Evolutionary conservation across 2,888 invertebrate species (phyloP).

Genomic region (Tetramorium bicarinatum): DNA sequence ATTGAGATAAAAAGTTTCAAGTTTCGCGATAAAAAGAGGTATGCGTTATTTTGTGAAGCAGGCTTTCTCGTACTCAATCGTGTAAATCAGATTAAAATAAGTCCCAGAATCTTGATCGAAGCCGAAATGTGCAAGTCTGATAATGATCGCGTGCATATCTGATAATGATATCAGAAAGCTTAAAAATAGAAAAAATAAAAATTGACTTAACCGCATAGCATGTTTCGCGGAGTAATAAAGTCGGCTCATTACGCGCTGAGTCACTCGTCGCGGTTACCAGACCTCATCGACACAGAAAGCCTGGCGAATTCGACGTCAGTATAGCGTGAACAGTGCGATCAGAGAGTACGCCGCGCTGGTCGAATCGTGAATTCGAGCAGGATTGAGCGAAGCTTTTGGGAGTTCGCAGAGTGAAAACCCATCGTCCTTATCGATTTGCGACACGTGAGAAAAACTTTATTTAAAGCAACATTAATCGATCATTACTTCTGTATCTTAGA

Average conservation of each 20-base stretch:
- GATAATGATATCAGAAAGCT: slow-evolving; percentile 8
- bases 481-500: background rate
- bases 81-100: slow-evolving; percentile 11
- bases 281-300: slow-evolving; percentile 59
- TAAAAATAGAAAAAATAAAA: slow-evolving; percentile 51
- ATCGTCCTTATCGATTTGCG: background rate
- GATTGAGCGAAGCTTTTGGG: background rate
- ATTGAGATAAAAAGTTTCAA: background rate
- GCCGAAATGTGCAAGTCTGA: slow-evolving; percentile 34
- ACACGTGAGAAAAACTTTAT: slow-evolving; percentile 24
- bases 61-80: slow-evolving; percentile 43
- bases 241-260: slow-evolving; percentile 56
- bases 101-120: slow-evolving; percentile 47
- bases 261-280: slow-evolving; percentile 66
- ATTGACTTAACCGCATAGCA: slow-evolving; percentile 61
- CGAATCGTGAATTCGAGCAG: background rate
- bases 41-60: background rate
- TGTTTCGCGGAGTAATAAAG: slow-evolving; percentile 64
- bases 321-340: slow-evolving; percentile 28
- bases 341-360: slow-evolving; percentile 23
- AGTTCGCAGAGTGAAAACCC: slow-evolving; percentile 3
- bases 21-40: background rate
- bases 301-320: slow-evolving; percentile 43
- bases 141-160: background rate
- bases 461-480: background rate